These are phyloP conservation scores for Cydia splendana DNA, from an alignment of 1,140 invertebrate genomes.

Conservation along the genomic window DNA sequence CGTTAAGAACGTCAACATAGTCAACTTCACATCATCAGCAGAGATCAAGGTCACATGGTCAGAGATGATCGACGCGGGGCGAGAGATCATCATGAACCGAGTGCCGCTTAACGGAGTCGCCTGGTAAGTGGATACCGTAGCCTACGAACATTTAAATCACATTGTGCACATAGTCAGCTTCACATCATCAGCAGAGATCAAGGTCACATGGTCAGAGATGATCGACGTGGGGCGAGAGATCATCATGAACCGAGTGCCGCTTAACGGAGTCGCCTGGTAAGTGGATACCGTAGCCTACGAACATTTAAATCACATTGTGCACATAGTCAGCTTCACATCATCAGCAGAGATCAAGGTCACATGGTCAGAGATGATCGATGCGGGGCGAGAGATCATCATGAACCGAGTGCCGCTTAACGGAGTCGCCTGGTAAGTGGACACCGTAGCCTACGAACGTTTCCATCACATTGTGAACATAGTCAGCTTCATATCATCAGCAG, in stretches of 20 bases:
- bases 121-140: slow-evolving; percentile 78
- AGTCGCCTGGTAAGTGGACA: slow-evolving; percentile 84
- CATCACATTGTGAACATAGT: slow-evolving; percentile 81
- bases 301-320: slow-evolving; percentile 40
- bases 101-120: slow-evolving; percentile 89
- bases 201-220: slow-evolving; percentile 91
- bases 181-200: slow-evolving; percentile 88
- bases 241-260: slow-evolving; percentile 85
- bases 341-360: slow-evolving; percentile 91
- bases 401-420: slow-evolving; percentile 87
- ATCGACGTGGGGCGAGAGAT: slow-evolving; percentile 90
- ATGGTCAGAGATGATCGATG: slow-evolving; percentile 90
- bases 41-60: slow-evolving; percentile 91
- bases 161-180: slow-evolving; percentile 83
- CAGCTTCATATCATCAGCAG: slow-evolving; percentile 86
- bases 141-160: too few relatives aligned
- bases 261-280: slow-evolving; percentile 89
- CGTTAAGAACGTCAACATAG: slow-evolving; percentile 78
- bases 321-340: slow-evolving; percentile 86
- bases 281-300: slow-evolving; percentile 31
- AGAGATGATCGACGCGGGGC: slow-evolving; percentile 91
- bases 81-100: slow-evolving; percentile 85
- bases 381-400: slow-evolving; percentile 89
- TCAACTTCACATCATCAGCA: slow-evolving; percentile 86
- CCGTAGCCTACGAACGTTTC: too few relatives aligned